These are phyloP conservation scores for Darevskia mixta DNA, from an alignment of 2,797 vertebrate species.

Conservation along the genomic window DNA sequence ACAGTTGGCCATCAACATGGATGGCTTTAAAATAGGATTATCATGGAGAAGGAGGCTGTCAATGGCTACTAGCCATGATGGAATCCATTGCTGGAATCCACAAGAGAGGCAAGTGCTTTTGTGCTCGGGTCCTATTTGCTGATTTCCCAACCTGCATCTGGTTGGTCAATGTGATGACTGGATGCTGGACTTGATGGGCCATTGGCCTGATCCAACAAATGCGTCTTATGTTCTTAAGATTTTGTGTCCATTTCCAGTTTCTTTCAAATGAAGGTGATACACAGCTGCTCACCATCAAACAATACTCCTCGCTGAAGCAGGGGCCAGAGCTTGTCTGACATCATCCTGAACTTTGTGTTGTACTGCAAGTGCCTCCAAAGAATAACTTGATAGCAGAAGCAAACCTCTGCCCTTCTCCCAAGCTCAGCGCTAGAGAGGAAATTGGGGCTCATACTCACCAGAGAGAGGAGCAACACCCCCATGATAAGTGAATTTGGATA, in stretches of 20 bases:
- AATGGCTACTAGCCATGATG: too few relatives aligned
- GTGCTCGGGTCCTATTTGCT: too few relatives aligned
- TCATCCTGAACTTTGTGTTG: background rate
- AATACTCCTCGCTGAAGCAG: background rate
- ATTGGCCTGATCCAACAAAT: too few relatives aligned
- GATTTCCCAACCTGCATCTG: too few relatives aligned
- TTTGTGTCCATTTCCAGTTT: constrained; percentile 31
- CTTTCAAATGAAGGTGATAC: constrained; percentile 26
- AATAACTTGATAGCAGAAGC: background rate
- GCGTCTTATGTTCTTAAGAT: background rate
- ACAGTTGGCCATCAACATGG: too few relatives aligned
- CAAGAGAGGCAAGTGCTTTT: too few relatives aligned
- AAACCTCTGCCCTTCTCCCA: background rate
- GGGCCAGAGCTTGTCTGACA: background rate
- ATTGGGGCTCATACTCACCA: background rate
- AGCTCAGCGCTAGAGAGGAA: background rate
- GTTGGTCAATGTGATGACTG: too few relatives aligned
- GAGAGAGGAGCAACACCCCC: background rate
- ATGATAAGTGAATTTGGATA: background rate
- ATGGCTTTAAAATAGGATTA: background rate
- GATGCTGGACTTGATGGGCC: too few relatives aligned
- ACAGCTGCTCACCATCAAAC: background rate
- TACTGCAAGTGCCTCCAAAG: background rate
- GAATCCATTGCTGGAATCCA: too few relatives aligned
- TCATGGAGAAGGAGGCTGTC: background rate